Evolutionary conservation across 2,797 vertebrate genomes (phyloP), one percentile per base, ranked within the genome.

Genomic region (Sandelia bainsii): DNA sequence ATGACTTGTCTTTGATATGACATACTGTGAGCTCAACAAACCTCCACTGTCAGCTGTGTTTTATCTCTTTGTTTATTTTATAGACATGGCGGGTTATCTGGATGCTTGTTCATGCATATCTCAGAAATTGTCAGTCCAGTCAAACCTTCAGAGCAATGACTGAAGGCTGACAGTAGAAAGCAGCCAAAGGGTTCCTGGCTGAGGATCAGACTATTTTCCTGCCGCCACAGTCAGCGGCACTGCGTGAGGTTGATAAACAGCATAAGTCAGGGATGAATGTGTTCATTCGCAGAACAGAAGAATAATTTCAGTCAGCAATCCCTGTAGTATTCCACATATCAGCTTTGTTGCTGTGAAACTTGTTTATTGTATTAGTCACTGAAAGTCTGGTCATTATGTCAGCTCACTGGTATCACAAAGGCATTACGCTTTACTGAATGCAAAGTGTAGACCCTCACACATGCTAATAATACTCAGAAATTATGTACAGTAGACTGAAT

Each of bases 171-270:
- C 45, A 34, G 37, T 23, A 22, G 27, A 39, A 62, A 8, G 19
- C 16, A 44, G 62, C 59, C 72, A 58, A 66, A 68, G 6, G 19
- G 14, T 32, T 74, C 34, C 62, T 78, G 80, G 63, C 13, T 0
- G 51, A 20, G 20, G 60, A 81, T 76, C 42, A 72, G 60, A 59
- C 42, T 46, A 40, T 39, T 54, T 17, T 73, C 52, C 20, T 20
- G 29, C 13, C 11, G 16, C 54, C 45, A 27, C 53, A 19, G 44
- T 48, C 60, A n/a, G 68, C 0, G 44, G 37, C 11, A 6, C 63
- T 69, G 79, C 46, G 57, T 22, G 67, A 70, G 42, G 19, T 13
- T 67, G 82, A 87, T 84, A 81, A 82, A 75, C 23, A 61, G 58
- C 5, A 2, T 3, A 1, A 69, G 32, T 59, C 8, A 1, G 39